A percentile compares a stretch with the other conserved stretches of the same genome.
These are phyloP conservation scores for Knipowitschia caucasica DNA, from an alignment of 2,797 vertebrate genomes.

Conservation along the genomic window DNA sequence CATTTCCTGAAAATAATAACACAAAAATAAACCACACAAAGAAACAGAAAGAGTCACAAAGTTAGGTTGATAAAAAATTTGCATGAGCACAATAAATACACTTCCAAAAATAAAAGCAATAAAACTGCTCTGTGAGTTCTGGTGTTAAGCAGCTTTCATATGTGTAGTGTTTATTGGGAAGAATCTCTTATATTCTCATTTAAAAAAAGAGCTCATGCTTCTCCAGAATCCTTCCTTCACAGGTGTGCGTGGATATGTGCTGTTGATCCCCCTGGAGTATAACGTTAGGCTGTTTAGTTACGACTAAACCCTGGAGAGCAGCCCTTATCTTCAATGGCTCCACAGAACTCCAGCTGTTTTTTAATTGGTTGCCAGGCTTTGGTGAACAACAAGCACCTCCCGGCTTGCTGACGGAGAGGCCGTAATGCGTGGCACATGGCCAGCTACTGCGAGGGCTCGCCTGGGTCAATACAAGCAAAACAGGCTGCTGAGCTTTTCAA, in stretches of 20 bases:
- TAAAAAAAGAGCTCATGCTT: constrained; percentile 33
- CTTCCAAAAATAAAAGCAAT: too few relatives aligned
- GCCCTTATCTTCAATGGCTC: constrained; percentile 69
- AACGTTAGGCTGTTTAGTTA: constrained; percentile 58
- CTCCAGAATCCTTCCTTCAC: constrained; percentile 35
- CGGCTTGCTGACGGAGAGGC: constrained; percentile 55
- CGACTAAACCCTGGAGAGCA: constrained; percentile 57
- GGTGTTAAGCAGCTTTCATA: too few relatives aligned
- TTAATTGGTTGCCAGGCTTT: constrained; percentile 67
- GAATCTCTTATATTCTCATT: too few relatives aligned
- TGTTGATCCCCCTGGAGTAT: constrained; percentile 60
- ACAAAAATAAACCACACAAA: too few relatives aligned
- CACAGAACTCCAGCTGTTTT: constrained; percentile 71
- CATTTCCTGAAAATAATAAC: too few relatives aligned
- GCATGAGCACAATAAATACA: too few relatives aligned
- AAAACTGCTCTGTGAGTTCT: too few relatives aligned
- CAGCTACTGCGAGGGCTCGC: constrained; percentile 40
- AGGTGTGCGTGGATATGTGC: constrained; percentile 46
- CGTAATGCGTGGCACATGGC: constrained; percentile 59
- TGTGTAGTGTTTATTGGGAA: too few relatives aligned
- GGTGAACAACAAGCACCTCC: constrained; percentile 68
- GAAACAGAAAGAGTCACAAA: too few relatives aligned
- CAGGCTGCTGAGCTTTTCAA: constrained; percentile 47
- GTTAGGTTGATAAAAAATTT: too few relatives aligned
- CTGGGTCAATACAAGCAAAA: constrained; percentile 57